phyloP scores from a whole-genome alignment of 2,888 invertebrate species.

The Crioceris asparagi region DNA sequence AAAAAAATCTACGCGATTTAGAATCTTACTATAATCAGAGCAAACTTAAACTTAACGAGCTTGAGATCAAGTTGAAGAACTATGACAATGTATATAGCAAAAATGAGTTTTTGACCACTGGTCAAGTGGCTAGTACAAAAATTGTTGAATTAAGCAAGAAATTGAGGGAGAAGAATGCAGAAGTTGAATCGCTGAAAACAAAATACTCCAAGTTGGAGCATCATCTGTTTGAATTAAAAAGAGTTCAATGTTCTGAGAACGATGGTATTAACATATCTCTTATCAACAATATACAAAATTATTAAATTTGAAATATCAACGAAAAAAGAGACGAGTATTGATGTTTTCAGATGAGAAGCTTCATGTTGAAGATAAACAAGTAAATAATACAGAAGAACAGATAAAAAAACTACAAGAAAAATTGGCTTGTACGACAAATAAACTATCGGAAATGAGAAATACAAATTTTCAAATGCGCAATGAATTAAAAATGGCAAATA shows the following conservation, averaged over 20 bases:
- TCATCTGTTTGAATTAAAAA: slow-evolving; percentile 36
- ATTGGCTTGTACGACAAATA: slow-evolving; percentile 46
- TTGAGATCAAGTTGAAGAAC: slow-evolving; percentile 39
- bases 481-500: slow-evolving; percentile 61
- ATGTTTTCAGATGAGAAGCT: too few relatives aligned
- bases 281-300: too few relatives aligned
- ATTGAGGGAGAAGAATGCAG: slow-evolving; percentile 51
- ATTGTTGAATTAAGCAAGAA: slow-evolving; percentile 57
- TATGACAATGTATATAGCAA: slow-evolving; percentile 37
- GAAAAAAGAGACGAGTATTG: too few relatives aligned
- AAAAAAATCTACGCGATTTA: slow-evolving; percentile 40
- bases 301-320: too few relatives aligned
- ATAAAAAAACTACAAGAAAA: slow-evolving; percentile 52
- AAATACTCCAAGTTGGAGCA: slow-evolving; percentile 46
- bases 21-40: slow-evolving; percentile 19
- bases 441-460: slow-evolving; percentile 60
- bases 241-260: not conserved
- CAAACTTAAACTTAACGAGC: slow-evolving; percentile 14
- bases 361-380: not conserved
- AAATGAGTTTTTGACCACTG: slow-evolving; percentile 42
- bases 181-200: slow-evolving; percentile 49
- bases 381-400: slow-evolving; percentile 40
- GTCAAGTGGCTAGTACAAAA: slow-evolving; percentile 50
- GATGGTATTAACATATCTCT: not conserved
- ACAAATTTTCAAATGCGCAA: slow-evolving; percentile 57